A percentile compares a stretch with the other conserved stretches of the same genome.
These are phyloP conservation scores for Chironomus tentans DNA, from an alignment of 2,888 invertebrate species.

Conservation along the genomic window DNA sequence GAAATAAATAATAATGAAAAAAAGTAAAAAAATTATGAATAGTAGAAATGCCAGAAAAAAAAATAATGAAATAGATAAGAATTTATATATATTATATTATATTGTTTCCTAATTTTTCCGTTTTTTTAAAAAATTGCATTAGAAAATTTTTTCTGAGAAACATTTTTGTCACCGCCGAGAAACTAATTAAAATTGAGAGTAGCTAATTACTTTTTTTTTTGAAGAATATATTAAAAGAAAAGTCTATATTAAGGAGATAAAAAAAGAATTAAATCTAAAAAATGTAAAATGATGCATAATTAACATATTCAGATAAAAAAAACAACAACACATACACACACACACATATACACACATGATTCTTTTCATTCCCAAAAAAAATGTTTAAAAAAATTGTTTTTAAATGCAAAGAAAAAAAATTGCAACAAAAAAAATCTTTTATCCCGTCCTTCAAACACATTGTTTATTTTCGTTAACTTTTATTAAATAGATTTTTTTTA, in stretches of 20 bases:
- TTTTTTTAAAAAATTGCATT: background rate
- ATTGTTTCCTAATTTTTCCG: background rate
- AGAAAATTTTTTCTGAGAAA: background rate
- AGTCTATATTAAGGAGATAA: background rate
- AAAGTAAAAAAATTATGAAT: background rate
- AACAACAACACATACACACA: background rate
- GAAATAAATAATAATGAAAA: background rate
- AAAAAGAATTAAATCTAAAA: background rate
- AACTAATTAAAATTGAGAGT: too few species aligned
- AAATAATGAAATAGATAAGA: conserved; percentile 11
- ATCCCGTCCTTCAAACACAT: conserved; percentile 15
- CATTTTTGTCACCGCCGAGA: background rate
- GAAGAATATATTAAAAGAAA: background rate
- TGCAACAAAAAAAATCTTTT: background rate
- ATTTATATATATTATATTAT: background rate
- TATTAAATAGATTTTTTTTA: background rate
- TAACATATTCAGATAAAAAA: conserved; percentile 1
- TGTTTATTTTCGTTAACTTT: conserved; percentile 8
- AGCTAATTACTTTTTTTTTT: background rate
- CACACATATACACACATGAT: conserved; percentile 1
- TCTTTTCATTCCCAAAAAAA: conserved; percentile 1
- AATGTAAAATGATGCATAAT: background rate
- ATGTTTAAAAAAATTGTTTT: background rate
- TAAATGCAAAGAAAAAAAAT: background rate
- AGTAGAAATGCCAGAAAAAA: conserved; percentile 10